Base-by-base conservation (phyloP, 2,888 invertebrate species). In the Pollenia amentaria region DNA sequence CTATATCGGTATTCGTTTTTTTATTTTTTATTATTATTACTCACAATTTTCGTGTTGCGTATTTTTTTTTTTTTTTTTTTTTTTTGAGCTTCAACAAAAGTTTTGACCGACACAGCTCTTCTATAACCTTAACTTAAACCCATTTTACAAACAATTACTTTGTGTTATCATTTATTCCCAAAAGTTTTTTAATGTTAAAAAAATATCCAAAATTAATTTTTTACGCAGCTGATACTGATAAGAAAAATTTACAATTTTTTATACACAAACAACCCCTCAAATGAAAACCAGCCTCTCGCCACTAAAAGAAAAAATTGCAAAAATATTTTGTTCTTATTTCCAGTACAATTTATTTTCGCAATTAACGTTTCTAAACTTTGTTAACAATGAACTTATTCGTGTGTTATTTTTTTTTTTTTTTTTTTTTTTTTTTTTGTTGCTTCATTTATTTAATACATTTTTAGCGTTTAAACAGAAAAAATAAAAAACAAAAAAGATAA, bases 381-480 rank as follows among this genome's bases (percentile, higher is more conserved):
- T 40, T 69, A 81, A 18, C 64, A 65, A 38, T 73, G 29, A 67
- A 75, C 65, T 29, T 67, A 75, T 75, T 38, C 29, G 48, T 60
- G 60, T 10, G 18, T 40, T 29, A 29, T 29, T 29, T 51, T 53
- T 40, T 29, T 16, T 46, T 53, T 76, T 70, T 73, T 53, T 40
- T 29, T 16, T 46, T 53, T 76, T 70, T 73, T 55, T 10, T 9
- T 40, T 2, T 40, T 44, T 55, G 1, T 11, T 60, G 3, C 44
- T 29, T 29, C 55, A 55, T 65, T 42, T 53, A n/a, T 38, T 69
- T 67, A 70, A 70, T 70, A n/a, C 3, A 12, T 42, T 18, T 75
- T 55, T 46, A 11, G 11, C 53, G 16, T 51, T 57, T 55, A 6
- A 57, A 3, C 57, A 11, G 64, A 12, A n/a, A 9, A 69, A 60